Evolutionary conservation across 2,113 vertebrate species (phyloP).

Genomic region (Chaetops frenatus): DNA sequence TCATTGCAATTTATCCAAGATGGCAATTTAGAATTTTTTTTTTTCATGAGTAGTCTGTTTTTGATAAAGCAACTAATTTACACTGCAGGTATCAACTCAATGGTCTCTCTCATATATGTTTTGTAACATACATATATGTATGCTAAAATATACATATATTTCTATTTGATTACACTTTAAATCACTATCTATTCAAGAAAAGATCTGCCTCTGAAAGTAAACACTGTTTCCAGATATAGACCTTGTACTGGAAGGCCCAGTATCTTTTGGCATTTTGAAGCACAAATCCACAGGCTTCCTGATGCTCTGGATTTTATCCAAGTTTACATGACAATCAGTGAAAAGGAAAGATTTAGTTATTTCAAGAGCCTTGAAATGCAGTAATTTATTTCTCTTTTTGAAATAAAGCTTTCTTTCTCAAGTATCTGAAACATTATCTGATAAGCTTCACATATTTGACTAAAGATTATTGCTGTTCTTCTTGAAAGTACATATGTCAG

Average conservation of each 20-base stretch:
- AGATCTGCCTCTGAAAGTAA: neutral
- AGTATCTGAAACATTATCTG: neutral
- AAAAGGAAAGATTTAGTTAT: neutral
- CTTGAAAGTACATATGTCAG: neutral
- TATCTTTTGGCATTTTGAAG: neutral
- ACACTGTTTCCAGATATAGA: neutral
- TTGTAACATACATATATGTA: neutral
- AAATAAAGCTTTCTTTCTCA: neutral
- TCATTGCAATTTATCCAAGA: neutral
- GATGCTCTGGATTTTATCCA: neutral
- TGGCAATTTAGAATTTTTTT: neutral
- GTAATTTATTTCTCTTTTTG: neutral
- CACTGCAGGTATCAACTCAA: neutral
- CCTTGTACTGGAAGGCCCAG: neutral
- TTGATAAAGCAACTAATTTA: neutral
- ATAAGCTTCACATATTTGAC: neutral
- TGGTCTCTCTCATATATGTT: neutral
- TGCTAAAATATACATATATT: neutral
- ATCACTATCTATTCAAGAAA: neutral
- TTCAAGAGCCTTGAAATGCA: neutral
- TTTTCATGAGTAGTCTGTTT: neutral
- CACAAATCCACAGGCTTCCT: neutral
- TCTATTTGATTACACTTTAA: neutral
- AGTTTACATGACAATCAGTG: neutral
- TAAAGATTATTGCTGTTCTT: neutral